Evolutionary conservation across 1,140 invertebrate species (phyloP).

Genomic region (Hypothenemus hampei): DNA sequence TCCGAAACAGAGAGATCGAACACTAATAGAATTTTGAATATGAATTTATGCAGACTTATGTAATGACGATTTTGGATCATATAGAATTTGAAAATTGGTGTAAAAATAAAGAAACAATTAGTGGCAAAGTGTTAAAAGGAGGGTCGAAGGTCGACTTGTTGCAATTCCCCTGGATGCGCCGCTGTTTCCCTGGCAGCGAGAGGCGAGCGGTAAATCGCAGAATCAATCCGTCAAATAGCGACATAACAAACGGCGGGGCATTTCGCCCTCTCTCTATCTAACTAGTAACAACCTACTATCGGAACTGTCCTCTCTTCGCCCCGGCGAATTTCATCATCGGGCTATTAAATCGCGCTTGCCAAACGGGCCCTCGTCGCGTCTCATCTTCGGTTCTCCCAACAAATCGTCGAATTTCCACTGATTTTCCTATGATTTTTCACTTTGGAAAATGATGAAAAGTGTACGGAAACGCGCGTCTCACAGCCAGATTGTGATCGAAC

Average conservation of each 20-base stretch:
- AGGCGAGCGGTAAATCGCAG: conserved; percentile 33
- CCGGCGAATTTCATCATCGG: conserved; percentile 24
- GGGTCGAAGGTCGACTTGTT: conserved; percentile 19
- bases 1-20: too few relatives aligned
- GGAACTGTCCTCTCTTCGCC: conserved; percentile 28
- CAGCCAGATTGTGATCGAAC: too few relatives aligned
- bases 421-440: neutral
- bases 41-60: too few relatives aligned
- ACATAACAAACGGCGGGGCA: conserved; percentile 31
- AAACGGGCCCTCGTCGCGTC: neutral
- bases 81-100: too few relatives aligned
- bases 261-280: conserved; percentile 32
- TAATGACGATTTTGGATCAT: too few relatives aligned
- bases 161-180: conserved; percentile 27
- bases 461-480: too few relatives aligned
- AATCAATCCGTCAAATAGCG: conserved; percentile 35
- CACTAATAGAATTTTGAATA: too few relatives aligned
- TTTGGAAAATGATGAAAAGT: conserved; percentile 11
- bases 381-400: neutral
- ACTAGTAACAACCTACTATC: conserved; percentile 33
- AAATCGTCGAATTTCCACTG: neutral
- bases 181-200: conserved; percentile 25
- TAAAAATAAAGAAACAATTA: conserved; percentile 25
- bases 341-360: conserved; percentile 25
- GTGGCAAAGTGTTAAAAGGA: too few relatives aligned